These are phyloP conservation scores for Volucella inflata DNA, from an alignment of 2,888 invertebrate genomes.

Conservation along the genomic window DNA sequence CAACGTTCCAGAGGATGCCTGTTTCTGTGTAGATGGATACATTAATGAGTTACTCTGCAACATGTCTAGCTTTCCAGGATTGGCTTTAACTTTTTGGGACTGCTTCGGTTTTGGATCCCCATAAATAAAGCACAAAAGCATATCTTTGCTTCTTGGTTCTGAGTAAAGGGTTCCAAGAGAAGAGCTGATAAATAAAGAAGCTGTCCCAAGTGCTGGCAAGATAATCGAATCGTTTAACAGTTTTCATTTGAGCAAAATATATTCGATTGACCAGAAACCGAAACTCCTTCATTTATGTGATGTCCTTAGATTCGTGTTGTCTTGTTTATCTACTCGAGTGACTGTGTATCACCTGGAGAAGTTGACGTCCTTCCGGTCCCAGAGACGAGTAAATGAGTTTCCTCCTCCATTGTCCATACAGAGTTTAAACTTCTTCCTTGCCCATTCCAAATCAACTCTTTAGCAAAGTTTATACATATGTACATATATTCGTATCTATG, in stretches of 20 bases:
- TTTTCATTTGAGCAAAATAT: constrained; percentile 23
- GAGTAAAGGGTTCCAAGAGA: background rate
- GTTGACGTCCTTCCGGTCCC: constrained; percentile 29
- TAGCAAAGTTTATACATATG: constrained; percentile 25
- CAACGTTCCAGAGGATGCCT: background rate
- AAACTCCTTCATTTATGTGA: constrained; percentile 33
- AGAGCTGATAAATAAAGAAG: background rate
- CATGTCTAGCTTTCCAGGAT: too few relatives aligned
- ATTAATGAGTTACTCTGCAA: constrained; percentile 3
- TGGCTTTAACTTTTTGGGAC: too few relatives aligned
- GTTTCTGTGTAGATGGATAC: background rate
- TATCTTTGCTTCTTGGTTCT: background rate
- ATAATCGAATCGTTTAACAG: constrained; percentile 47
- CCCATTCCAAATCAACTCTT: background rate
- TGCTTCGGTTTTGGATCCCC: too few relatives aligned
- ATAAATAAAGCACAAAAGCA: constrained; percentile 8
- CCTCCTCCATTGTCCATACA: constrained; percentile 30
- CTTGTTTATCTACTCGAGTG: background rate
- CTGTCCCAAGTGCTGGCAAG: constrained; percentile 26
- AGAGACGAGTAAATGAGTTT: constrained; percentile 47
- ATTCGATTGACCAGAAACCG: constrained; percentile 40
- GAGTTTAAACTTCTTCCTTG: background rate
- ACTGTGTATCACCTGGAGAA: constrained; percentile 42
- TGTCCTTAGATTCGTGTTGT: background rate
- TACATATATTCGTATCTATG: constrained; percentile 13